These are phyloP conservation scores for Oreohelix idahoensis DNA, from an alignment of 1,140 invertebrate genomes.

Conservation along the genomic window DNA sequence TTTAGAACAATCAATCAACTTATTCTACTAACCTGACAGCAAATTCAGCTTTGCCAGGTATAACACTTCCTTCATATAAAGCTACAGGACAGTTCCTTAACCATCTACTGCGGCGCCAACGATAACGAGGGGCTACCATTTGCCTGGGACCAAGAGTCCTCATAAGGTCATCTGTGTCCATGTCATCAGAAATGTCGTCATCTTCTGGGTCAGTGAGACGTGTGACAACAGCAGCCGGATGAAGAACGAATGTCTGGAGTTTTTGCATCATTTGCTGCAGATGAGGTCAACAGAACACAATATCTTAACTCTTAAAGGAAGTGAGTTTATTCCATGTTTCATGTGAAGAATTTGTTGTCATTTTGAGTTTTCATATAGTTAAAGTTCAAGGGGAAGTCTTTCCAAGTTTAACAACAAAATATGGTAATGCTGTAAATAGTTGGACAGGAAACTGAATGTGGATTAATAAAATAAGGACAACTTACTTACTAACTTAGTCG, in stretches of 20 bases:
- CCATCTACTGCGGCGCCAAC: conserved; percentile 71
- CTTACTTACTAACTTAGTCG: no score
- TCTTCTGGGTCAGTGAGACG: conserved; percentile 69
- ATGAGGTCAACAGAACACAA: not conserved
- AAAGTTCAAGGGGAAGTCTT: no score
- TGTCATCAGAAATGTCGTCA: conserved; percentile 68
- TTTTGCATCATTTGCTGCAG: conserved; percentile 68
- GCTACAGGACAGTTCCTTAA: conserved; percentile 71
- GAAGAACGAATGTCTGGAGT: conserved; percentile 67
- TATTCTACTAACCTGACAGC: conserved; percentile 63
- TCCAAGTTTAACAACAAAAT: no score
- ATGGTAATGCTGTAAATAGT: no score
- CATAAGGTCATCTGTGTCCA: conserved; percentile 71
- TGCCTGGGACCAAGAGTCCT: conserved; percentile 63
- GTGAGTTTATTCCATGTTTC: no score
- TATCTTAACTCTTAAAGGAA: not conserved
- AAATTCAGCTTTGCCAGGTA: conserved; percentile 71
- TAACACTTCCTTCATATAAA: conserved; percentile 69
- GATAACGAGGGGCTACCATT: conserved; percentile 68
- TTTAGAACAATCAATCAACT: not conserved
- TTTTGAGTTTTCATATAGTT: no score
- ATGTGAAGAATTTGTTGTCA: no score
- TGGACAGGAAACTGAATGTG: no score
- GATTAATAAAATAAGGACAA: no score
- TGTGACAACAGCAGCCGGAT: conserved; percentile 68